phyloP scores from a whole-genome alignment of 2,888 invertebrate species.

The Eueremaeus valkanovi region DNA sequence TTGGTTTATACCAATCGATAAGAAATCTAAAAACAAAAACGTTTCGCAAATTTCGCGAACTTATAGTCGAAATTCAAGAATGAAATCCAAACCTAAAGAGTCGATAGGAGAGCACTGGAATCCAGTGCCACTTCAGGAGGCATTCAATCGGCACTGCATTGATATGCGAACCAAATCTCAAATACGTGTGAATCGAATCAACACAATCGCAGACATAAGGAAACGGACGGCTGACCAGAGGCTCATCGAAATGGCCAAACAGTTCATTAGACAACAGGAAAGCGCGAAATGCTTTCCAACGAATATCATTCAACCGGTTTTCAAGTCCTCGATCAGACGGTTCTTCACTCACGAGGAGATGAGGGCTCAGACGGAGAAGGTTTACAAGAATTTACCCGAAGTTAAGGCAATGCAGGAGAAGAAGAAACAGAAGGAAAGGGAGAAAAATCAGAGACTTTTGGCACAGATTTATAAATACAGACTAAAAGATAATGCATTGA shows the following conservation, averaged over 20 bases:
- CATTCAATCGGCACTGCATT: conserved; percentile 20
- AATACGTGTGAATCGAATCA: conserved; percentile 27
- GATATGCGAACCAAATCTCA: conserved; percentile 30
- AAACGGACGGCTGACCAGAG: conserved; percentile 33
- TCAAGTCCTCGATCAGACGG: conserved; percentile 14
- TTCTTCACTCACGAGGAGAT: conserved; percentile 41
- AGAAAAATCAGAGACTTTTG: conserved; percentile 38
- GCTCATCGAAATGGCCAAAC: conserved; percentile 23
- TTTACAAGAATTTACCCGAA: conserved; percentile 39
- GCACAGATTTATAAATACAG: conserved; percentile 39
- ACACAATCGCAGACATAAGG: conserved; percentile 27
- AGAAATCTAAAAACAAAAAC: background rate
- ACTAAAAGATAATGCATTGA: conserved; percentile 41
- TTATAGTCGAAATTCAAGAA: background rate
- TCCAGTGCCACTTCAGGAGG: conserved; percentile 23
- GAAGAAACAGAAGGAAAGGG: conserved; percentile 36
- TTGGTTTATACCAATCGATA: conserved; percentile 29
- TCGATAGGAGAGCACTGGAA: background rate
- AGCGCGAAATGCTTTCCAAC: conserved; percentile 6
- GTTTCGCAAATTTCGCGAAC: background rate
- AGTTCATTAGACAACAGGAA: conserved; percentile 16
- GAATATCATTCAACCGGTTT: conserved; percentile 6
- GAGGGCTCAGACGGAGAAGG: conserved; percentile 38
- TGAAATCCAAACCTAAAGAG: background rate
- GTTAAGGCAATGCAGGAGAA: background rate